These are phyloP conservation scores for Dinoponera quadriceps DNA, from an alignment of 1,140 invertebrate genomes.

Conservation along the genomic window DNA sequence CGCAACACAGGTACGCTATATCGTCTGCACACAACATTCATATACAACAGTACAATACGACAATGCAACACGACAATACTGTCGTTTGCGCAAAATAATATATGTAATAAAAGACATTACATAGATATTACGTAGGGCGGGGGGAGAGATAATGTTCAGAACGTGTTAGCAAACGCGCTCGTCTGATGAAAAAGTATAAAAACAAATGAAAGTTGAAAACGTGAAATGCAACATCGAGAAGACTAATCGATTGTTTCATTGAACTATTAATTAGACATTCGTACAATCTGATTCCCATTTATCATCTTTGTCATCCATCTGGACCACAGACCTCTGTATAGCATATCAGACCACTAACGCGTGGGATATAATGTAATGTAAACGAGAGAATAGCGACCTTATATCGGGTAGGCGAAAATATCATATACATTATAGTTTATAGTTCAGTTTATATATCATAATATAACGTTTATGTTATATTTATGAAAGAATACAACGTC, in stretches of 20 bases:
- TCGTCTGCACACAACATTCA: slow-evolving; percentile 42
- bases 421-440: too few species aligned
- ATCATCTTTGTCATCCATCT: slow-evolving; percentile 6
- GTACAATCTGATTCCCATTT: slow-evolving; percentile 2
- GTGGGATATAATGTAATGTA: too few species aligned
- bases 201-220: slow-evolving; percentile 60
- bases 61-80: slow-evolving; percentile 24
- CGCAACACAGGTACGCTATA: not conserved
- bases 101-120: slow-evolving; percentile 48
- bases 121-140: slow-evolving; percentile 16
- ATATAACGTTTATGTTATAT: too few species aligned
- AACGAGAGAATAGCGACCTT: too few species aligned
- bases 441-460: too few species aligned
- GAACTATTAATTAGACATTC: not conserved
- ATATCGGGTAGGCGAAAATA: too few species aligned
- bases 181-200: slow-evolving; percentile 65
- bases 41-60: slow-evolving; percentile 54
- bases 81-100: slow-evolving; percentile 27
- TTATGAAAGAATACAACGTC: too few species aligned
- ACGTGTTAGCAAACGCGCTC: not conserved
- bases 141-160: slow-evolving; percentile 49
- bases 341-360: too few species aligned
- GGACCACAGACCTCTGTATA: too few species aligned
- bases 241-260: slow-evolving; percentile 9
- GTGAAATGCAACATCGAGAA: slow-evolving; percentile 53